Percentiles rank a stretch among this genome's conserved stretches.
phyloP scores from a whole-genome alignment of 2,113 vertebrate genomes.

The Budorcas taxicolor region DNA sequence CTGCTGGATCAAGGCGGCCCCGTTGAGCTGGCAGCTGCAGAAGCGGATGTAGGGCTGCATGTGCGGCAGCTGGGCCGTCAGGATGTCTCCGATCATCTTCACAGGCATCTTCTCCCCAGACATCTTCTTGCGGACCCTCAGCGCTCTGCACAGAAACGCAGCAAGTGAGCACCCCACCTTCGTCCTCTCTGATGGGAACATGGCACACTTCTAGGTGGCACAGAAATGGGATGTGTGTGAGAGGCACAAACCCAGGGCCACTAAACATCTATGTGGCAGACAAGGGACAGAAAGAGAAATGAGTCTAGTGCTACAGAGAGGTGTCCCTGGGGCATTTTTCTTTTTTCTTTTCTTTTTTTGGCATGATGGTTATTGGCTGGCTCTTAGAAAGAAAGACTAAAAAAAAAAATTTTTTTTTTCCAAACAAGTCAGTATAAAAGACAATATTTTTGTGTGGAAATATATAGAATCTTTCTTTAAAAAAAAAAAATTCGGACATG shows the following conservation, averaged over 20 bases:
- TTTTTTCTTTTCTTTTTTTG: background rate
- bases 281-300: background rate
- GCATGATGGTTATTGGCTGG: background rate
- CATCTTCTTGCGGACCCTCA: constrained; percentile 99
- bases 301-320: background rate
- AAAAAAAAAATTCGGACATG: background rate
- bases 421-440: background rate
- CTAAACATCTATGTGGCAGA: background rate
- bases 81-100: constrained; percentile 98
- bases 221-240: background rate
- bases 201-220: background rate
- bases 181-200: rapidly evolving
- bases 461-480: background rate
- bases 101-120: constrained; percentile 98
- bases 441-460: background rate
- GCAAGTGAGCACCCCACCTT: background rate
- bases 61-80: constrained; percentile 97
- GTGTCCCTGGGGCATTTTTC: rapidly evolving
- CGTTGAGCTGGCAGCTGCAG: constrained; percentile 98
- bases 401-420: background rate
- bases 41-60: constrained; percentile 99
- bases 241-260: background rate
- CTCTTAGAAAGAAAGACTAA: background rate
- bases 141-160: constrained; percentile 80
- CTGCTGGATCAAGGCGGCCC: constrained; percentile 96